Evolutionary conservation across 2,797 vertebrate genomes (phyloP), one percentile per base, ranked within the genome.

Genomic region (Acomys russatus): DNA sequence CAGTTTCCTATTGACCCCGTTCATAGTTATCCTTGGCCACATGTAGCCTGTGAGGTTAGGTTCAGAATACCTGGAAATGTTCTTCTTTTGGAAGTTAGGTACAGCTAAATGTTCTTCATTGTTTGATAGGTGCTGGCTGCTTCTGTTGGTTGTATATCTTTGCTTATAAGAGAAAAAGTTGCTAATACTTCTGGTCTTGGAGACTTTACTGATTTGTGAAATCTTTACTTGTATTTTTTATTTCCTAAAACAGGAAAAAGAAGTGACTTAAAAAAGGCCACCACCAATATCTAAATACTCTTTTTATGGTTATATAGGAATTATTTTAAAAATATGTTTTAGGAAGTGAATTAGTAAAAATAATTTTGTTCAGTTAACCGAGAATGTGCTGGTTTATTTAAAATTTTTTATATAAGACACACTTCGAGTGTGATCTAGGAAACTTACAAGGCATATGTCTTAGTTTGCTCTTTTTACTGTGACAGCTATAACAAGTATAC

Each of bases 71-170:
- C 78, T 79, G 78, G 51, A 93, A 91, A 8, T 10, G 8, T 82
- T 82, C 23, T 85, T 51, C 18, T 79, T 90, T 94, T 87, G 63
- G 80, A 95, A 96, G 30, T 89, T 87, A 51, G 6, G 44, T 79
- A n/a, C n/a, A 35, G 7, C 14, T 33, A 80, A 86, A 66, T 91
- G 38, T 79, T 82, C 51, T 61, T 82, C 51, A 79, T 92, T 83
- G 78, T 95, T 82, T 38, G n/a, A 38, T 91, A 63, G 35, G 63
- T 88, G 38, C 17, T 88, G 49, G 4, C 35, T 88, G 8, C 38
- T 84, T 83, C 30, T 79, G 12, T 56, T 78, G 30, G n/a, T 77
- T 88, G 22, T 63, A 88, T 54, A 63, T 88, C 61, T 12, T 63
- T 78, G 44, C 7, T 49, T 94, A 38, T 76, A 56, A 68, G 66